Base-by-base conservation (phyloP, 2,797 vertebrate genomes). In the Protonibea diacanthus region DNA sequence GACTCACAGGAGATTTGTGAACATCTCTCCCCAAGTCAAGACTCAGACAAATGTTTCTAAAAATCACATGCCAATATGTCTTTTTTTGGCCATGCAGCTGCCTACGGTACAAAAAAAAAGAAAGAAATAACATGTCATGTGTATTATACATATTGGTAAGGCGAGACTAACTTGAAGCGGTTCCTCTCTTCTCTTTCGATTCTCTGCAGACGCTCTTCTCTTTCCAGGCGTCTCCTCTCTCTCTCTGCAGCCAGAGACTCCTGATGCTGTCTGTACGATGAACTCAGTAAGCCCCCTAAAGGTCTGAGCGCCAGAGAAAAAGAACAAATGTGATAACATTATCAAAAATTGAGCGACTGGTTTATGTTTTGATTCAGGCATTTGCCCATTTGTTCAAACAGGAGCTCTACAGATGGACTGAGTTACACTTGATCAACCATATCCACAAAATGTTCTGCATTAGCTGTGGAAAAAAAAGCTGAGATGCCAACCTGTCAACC, bases 101-200 rank as follows among this genome's bases (percentile, higher is more conserved):
- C 45, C 57, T 56, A 9, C 17, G 5, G 48, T 48, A 40, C n/a
- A 73, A 64, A 76, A 59, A 23, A 53, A 64, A 76, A 59, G n/a
- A 53, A 82, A 58, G 21, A 74, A 23, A 56, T 53, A 20, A 57
- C 21, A 33, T 29, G 13, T 60, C n/a, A 21, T 52, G 7, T 62
- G 80, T 75, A 76, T 40, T 14, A 44, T 38, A 38, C 33, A 38
- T 38, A 38, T 38, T 8, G 13, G 57, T 77, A 57, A 45, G 47
- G 33, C 64, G 67, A 68, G 44, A 91, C 97, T 94, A 93, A 99
- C 98, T 96, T 98, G 93, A 97, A 97, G 86, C 97, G 96, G 92
- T 95, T 97, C 84, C 98, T 97, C 91, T 99, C 98, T 85, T 99
- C 98, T 57, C 96, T 94, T 85, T 99, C 98, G 76, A 99, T 98